A percentile compares a stretch with the other conserved stretches of the same genome.
Evolutionary conservation across 2,113 vertebrate genomes (phyloP).

Genomic region (Apistogramma diplotaenia): DNA sequence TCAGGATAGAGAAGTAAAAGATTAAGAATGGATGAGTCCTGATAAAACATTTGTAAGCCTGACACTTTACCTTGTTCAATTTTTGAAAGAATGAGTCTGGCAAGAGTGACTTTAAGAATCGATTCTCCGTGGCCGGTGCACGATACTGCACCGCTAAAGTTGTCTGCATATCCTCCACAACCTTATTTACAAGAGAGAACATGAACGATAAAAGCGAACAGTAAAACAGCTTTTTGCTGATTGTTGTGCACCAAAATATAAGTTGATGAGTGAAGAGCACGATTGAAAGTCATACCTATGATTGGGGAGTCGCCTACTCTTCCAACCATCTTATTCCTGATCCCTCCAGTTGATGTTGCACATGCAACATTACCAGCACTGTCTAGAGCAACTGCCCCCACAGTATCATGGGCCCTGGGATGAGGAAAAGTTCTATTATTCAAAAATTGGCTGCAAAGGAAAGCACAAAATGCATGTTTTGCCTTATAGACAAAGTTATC

Average conservation of each 20-base stretch:
- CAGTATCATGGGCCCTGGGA: constrained; percentile 78
- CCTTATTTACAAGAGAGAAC: constrained; percentile 41
- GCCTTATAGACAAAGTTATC: no score
- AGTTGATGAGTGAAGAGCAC: not conserved
- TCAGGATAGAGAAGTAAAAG: not conserved
- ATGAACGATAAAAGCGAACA: not conserved
- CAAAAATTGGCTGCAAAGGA: not conserved
- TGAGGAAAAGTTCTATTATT: not conserved
- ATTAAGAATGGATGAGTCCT: not conserved
- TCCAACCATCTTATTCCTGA: constrained; percentile 83
- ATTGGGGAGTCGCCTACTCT: constrained; percentile 83
- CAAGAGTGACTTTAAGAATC: constrained; percentile 77
- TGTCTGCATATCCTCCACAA: constrained; percentile 73
- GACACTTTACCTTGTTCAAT: constrained; percentile 72
- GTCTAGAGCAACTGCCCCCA: constrained; percentile 76
- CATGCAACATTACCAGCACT: constrained; percentile 76
- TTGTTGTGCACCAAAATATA: not conserved
- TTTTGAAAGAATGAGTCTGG: constrained; percentile 71
- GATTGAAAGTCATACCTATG: constrained; percentile 69
- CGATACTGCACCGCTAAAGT: constrained; percentile 66
- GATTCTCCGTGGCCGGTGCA: constrained; percentile 73
- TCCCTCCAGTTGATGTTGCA: constrained; percentile 80
- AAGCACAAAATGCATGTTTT: not conserved
- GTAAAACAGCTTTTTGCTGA: not conserved
- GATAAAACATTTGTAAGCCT: not conserved